Conservation (phyloP, 2,113 vertebrate species). For the Ursus arctos region DNA sequence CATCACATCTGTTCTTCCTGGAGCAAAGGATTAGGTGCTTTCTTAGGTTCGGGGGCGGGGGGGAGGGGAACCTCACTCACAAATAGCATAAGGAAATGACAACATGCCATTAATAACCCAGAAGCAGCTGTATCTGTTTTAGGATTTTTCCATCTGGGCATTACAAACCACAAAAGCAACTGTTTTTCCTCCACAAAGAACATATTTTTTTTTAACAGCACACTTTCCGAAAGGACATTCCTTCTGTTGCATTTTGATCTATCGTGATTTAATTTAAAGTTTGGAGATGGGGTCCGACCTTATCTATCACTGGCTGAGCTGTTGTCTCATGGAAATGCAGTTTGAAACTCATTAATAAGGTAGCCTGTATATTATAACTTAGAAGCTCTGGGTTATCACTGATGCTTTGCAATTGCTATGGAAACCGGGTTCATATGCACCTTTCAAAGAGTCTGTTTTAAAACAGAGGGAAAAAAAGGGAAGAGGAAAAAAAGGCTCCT, state of each 20-base stretch:
- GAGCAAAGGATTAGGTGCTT: conserved; percentile 5
- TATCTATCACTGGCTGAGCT: conserved; percentile 59
- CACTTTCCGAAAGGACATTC: conserved; percentile 64
- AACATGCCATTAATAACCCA: conserved; percentile 63
- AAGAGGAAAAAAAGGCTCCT: conserved; percentile 65
- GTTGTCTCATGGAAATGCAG: conserved; percentile 68
- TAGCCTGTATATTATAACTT: conserved; percentile 79
- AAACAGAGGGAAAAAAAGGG: conserved; percentile 49
- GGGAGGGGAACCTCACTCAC: not conserved
- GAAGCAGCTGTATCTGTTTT: conserved; percentile 64
- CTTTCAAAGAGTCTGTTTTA: conserved; percentile 75
- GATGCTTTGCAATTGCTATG: conserved; percentile 87
- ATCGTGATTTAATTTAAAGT: conserved; percentile 78
- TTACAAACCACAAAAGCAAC: conserved; percentile 72
- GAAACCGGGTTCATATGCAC: conserved; percentile 82
- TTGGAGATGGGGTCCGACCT: conserved; percentile 75
- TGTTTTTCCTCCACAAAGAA: conserved; percentile 63
- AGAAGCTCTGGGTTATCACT: conserved; percentile 83
- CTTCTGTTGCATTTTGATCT: conserved; percentile 73
- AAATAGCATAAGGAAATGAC: conserved; percentile 67
- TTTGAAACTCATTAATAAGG: conserved; percentile 82
- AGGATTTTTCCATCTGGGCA: conserved; percentile 60
- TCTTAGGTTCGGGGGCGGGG: not conserved
- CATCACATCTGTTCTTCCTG: conserved; percentile 1
- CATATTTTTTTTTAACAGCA: conserved; percentile 45